Evolutionary conservation across 2,113 vertebrate genomes (phyloP).

Genomic region (Rhegmatorhina hoffmannsi): DNA sequence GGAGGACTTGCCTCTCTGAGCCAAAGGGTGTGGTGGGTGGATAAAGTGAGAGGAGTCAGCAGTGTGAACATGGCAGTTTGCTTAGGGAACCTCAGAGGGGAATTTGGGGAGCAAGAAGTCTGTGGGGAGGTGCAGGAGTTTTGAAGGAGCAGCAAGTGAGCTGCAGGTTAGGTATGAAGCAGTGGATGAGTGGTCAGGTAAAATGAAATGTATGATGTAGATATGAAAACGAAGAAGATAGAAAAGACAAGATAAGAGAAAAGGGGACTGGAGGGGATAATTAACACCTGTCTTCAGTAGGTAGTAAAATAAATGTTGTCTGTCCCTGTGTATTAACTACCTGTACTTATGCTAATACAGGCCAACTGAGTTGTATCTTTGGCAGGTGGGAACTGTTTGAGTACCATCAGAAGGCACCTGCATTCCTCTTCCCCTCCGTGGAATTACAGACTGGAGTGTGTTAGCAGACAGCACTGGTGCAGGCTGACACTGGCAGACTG

Average conservation of each 20-base stretch:
- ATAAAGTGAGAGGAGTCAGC: neutral
- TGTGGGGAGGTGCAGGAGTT: neutral
- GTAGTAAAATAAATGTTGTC: neutral
- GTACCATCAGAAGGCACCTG: neutral
- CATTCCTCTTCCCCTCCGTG: neutral
- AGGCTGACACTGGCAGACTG: neutral
- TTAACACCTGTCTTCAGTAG: neutral
- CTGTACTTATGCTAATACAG: neutral
- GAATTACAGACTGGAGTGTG: neutral
- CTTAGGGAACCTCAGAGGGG: neutral
- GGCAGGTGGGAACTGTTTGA: neutral
- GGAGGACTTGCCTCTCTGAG: neutral
- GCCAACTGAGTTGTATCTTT: neutral
- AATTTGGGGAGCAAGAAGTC: neutral
- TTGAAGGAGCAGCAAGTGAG: neutral
- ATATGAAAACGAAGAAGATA: neutral
- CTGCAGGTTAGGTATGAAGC: neutral
- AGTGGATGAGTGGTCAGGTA: neutral
- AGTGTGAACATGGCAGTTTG: neutral
- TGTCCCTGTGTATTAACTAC: neutral
- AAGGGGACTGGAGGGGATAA: neutral
- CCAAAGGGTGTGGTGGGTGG: neutral
- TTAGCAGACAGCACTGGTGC: neutral
- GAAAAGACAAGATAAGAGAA: neutral
- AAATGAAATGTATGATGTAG: neutral